Conservation (phyloP, 2,797 vertebrate species). For the Darevskia mixta region DNA sequence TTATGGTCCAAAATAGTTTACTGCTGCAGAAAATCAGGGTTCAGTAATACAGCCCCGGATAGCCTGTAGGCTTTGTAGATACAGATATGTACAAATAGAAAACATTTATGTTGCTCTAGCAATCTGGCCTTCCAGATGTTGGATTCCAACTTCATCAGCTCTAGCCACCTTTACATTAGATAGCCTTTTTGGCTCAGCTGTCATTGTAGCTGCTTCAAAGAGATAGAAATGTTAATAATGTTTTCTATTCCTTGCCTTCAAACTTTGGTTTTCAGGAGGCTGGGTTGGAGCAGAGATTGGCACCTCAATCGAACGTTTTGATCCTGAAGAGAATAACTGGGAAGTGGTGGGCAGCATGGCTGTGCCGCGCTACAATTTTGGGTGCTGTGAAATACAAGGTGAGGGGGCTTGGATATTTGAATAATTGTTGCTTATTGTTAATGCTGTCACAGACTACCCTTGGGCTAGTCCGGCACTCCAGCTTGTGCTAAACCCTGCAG, state of each 20-base stretch:
- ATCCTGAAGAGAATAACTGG: constrained; percentile 96
- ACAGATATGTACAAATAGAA: too few species aligned
- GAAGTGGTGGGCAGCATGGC: constrained; percentile 94
- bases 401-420: constrained; percentile 18
- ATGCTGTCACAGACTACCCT: too few species aligned
- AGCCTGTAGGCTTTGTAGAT: too few species aligned
- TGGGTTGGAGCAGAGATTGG: constrained; percentile 98
- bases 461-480: too few species aligned
- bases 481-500: too few species aligned
- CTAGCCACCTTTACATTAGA: background rate
- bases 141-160: background rate
- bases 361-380: constrained; percentile 93
- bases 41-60: too few species aligned
- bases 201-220: background rate
- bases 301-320: constrained; percentile 94
- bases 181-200: background rate
- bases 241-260: background rate
- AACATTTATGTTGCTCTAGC: too few species aligned
- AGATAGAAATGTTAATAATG: background rate
- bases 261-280: constrained; percentile 84
- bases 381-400: constrained; percentile 98
- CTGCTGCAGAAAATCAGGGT: too few species aligned
- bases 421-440: too few species aligned
- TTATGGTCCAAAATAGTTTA: too few species aligned
- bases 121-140: background rate